phyloP scores from a whole-genome alignment of 2,113 vertebrate species.

The Poecile atricapillus region DNA sequence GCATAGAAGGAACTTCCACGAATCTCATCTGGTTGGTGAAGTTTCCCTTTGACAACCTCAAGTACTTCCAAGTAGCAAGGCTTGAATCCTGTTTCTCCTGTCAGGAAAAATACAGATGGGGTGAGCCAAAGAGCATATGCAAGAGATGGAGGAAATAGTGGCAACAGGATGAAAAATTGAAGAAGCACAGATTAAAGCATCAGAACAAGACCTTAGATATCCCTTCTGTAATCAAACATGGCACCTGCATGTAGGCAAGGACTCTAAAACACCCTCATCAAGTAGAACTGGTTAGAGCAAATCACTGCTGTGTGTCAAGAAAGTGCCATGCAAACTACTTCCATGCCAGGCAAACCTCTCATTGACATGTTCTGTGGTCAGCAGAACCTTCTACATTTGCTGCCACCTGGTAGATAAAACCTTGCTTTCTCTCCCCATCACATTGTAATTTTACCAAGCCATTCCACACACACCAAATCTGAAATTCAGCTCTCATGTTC shows the following conservation, averaged over 20 bases:
- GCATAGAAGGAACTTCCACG: slow-evolving; percentile 84
- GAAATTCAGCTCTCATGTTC: neutral
- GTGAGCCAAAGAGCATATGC: neutral
- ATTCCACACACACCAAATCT: neutral
- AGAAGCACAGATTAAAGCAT: neutral
- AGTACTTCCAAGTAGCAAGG: slow-evolving; percentile 88
- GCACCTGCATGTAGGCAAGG: neutral
- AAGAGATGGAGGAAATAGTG: neutral
- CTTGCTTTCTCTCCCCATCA: neutral
- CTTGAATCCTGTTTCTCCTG: slow-evolving; percentile 85
- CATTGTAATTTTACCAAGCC: neutral
- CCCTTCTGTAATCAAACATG: neutral
- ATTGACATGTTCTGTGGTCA: neutral
- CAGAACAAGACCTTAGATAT: neutral
- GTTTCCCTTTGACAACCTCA: slow-evolving; percentile 82
- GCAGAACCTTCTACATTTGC: neutral
- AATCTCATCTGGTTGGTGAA: slow-evolving; percentile 86
- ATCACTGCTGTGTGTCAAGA: neutral
- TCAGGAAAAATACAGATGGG: neutral
- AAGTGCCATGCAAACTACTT: neutral
- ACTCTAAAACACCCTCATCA: neutral
- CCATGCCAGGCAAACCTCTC: neutral
- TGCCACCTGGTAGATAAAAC: neutral
- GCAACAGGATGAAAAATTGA: neutral
- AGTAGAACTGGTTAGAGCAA: neutral